Conservation (phyloP, 2,888 invertebrate species). For the Tenodera sinensis region DNA sequence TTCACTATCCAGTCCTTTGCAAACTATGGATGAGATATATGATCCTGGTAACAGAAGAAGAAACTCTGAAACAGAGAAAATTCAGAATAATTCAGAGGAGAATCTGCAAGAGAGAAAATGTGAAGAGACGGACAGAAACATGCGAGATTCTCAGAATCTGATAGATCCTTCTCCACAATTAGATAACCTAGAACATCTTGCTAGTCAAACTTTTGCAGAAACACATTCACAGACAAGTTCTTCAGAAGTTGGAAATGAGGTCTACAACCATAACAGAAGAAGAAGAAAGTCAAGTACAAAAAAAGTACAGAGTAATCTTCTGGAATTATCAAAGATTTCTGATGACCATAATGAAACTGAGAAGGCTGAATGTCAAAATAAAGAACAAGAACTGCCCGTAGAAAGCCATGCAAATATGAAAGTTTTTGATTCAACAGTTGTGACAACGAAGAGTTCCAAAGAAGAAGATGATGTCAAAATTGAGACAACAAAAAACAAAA, state of each 20-base stretch:
- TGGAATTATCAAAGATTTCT: too few species aligned
- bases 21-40: too few species aligned
- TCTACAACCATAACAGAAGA: neutral
- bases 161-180: neutral
- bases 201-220: neutral
- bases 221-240: neutral
- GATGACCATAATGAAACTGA: too few species aligned
- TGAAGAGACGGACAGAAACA: neutral
- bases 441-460: neutral
- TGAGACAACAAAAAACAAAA: neutral
- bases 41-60: too few species aligned
- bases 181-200: neutral
- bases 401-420: neutral
- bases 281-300: neutral
- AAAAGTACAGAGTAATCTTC: neutral
- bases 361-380: neutral
- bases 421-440: conserved; percentile 20
- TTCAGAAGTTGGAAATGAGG: neutral
- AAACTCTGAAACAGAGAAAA: too few species aligned
- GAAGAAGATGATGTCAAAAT: too few species aligned
- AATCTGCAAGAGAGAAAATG: neutral
- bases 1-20: too few species aligned
- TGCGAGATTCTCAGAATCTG: too few species aligned
- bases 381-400: neutral
- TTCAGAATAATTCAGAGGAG: too few species aligned